Base-by-base conservation (phyloP, 2,113 vertebrate genomes). In the Pygoscelis adeliae region DNA sequence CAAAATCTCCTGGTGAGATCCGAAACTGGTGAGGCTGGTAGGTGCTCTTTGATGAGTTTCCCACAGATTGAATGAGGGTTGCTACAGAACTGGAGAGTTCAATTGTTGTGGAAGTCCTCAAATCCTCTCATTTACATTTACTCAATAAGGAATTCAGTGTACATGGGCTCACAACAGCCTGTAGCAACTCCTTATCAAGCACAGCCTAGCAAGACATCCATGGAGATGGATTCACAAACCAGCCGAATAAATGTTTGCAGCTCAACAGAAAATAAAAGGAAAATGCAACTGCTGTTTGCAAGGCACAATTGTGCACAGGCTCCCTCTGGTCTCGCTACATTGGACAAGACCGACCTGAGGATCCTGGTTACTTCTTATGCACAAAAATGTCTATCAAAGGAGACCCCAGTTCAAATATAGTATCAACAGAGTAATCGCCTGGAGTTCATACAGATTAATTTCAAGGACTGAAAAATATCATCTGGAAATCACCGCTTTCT, bases 101-200 rank as follows among this genome's bases (percentile, higher is more conserved):
- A 82, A 82, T 94, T 94, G 81, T 91, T 89, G 56, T 89, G 69
- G 56, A 93, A 93, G 94, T 94, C 84, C 52, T 91, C 93, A 85
- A 95, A 93, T 93, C 91, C 81, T 87, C 91, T 90, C 65, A 90
- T 91, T 94, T 96, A 90, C 93, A 85, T 95, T 94, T 82, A 34
- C 61, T 94, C 77, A 89, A 55, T 74, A 72, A 87, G 65, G 89
- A 94, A 79, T 85, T 91, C 87, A 93, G 74, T 72, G 89, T 89
- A 96, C 84, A 85, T 89, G 94, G 77, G n/a, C 87, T 89, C 47
- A 74, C 82, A 87, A 65, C 81, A 79, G 81, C 52, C 81, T 96
- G 87, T 84, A 94, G 78, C 74, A 89, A 36, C 44, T 70, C 65
- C 59, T 91, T 67, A 76, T 61, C 55, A 69, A 95, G 91, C 61